A percentile compares a stretch with the other conserved stretches of the same genome.
Conservation (phyloP, 2,888 invertebrate species). For the Stenoptilia bipunctidactyla region DNA sequence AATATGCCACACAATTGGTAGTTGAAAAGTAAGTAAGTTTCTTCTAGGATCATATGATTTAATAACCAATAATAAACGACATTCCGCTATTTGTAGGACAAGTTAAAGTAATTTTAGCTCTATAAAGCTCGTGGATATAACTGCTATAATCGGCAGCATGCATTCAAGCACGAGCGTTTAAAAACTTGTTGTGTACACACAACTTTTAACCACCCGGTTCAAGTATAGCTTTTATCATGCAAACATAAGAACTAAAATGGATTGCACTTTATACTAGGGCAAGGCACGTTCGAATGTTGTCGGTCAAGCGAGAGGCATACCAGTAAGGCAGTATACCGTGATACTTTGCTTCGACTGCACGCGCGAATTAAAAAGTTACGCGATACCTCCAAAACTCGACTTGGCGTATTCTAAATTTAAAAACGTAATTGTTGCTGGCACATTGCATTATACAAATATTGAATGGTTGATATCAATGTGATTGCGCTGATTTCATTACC, state of each 20-base stretch:
- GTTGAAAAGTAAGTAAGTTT: no score
- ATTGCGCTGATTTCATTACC: neutral
- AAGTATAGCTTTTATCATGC: neutral
- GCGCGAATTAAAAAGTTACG: slow-evolving; percentile 11
- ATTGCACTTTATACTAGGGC: neutral
- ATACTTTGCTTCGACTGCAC: slow-evolving; percentile 21
- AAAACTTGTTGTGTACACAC: slow-evolving; percentile 1
- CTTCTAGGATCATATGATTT: no score
- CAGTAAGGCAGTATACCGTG: slow-evolving; percentile 25
- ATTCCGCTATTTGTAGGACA: no score
- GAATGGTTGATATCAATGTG: neutral
- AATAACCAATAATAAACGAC: no score
- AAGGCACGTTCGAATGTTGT: slow-evolving; percentile 11
- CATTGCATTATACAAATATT: slow-evolving; percentile 6
- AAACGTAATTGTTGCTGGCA: slow-evolving; percentile 21
- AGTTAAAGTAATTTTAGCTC: neutral
- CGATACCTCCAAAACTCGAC: neutral
- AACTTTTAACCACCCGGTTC: neutral
- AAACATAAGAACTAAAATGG: neutral
- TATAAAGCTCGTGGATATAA: neutral
- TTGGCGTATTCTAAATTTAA: slow-evolving; percentile 14
- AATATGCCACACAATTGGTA: no score
- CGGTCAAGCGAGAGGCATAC: slow-evolving; percentile 7
- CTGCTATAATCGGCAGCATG: neutral
- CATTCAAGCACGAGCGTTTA: neutral